Percentiles rank a stretch among this genome's conserved stretches.
phyloP scores from a whole-genome alignment of 2,888 invertebrate species.

The Apotomis capreana region DNA sequence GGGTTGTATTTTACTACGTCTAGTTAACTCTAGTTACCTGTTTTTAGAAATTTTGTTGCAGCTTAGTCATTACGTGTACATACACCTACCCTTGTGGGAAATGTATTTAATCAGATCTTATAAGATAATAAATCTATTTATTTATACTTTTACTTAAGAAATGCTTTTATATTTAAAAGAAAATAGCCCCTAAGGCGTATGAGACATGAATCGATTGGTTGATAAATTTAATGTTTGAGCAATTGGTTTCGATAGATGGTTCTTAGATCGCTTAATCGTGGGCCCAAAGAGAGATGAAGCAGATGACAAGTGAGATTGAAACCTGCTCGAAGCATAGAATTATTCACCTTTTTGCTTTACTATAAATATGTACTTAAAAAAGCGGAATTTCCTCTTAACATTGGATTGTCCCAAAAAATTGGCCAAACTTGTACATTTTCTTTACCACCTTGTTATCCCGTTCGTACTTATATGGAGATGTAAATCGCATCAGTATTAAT shows the following conservation, averaged over 20 bases:
- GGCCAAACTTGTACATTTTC: slow-evolving; percentile 14
- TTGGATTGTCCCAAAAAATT: slow-evolving; percentile 16
- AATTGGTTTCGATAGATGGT: too few species aligned
- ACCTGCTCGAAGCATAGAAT: too few species aligned
- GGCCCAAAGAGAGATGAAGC: too few species aligned
- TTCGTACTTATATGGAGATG: slow-evolving; percentile 54
- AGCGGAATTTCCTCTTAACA: neutral
- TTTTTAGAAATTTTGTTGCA: slow-evolving; percentile 8
- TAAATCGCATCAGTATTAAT: slow-evolving; percentile 75
- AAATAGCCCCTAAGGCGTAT: too few species aligned
- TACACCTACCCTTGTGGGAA: neutral
- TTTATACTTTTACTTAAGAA: neutral
- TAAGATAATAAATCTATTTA: neutral
- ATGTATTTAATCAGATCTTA: neutral
- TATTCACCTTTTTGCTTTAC: too few species aligned
- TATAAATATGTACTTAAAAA: neutral
- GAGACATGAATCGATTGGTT: too few species aligned
- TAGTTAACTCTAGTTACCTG: slow-evolving; percentile 14
- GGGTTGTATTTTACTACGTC: slow-evolving; percentile 32
- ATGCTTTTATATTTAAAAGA: neutral
- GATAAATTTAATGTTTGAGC: too few species aligned
- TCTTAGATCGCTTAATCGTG: too few species aligned
- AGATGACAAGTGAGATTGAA: too few species aligned
- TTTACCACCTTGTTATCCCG: slow-evolving; percentile 47
- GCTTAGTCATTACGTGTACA: slow-evolving; percentile 5